A percentile compares a stretch with the other conserved stretches of the same genome.
Evolutionary conservation across 2,797 vertebrate genomes (phyloP).

Genomic region (Mallotus villosus): DNA sequence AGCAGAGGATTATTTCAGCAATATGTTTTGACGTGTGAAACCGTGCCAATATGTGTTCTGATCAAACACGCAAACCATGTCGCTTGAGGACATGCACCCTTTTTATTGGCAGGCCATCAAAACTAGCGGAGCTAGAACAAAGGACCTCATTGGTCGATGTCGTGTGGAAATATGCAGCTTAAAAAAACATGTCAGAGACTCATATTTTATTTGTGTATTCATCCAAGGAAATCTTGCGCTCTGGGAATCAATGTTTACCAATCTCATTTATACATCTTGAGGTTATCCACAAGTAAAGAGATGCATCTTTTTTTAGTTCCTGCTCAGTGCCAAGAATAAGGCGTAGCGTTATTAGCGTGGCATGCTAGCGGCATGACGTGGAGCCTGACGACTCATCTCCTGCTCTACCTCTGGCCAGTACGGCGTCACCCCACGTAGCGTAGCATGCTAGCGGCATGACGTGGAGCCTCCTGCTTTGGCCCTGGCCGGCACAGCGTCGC

Average conservation of each 20-base stretch:
- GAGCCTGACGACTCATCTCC: no score
- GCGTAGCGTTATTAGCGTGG: no score
- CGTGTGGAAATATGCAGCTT: conserved; percentile 5
- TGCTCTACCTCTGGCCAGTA: no score
- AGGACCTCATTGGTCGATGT: conserved; percentile 23
- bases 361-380: no score
- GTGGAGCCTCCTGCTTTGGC: no score
- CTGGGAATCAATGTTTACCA: not conserved
- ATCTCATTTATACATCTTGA: conserved; percentile 9
- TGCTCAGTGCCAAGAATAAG: not conserved
- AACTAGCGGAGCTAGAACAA: conserved; percentile 36
- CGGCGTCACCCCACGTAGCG: no score
- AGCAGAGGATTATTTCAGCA: conserved; percentile 40
- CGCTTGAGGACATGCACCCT: conserved; percentile 29
- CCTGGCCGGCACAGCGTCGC: no score
- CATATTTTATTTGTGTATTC: conserved; percentile 24
- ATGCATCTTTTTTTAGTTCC: conserved; percentile 5
- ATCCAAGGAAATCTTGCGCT: conserved; percentile 23
- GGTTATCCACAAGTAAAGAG: conserved; percentile 18
- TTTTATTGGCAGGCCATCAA: conserved; percentile 31
- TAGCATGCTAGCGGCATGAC: no score
- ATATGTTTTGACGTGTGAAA: conserved; percentile 48
- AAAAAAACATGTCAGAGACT: conserved; percentile 31
- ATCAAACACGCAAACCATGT: conserved; percentile 49
- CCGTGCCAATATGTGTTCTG: conserved; percentile 29